phyloP scores from a whole-genome alignment of 2,888 invertebrate genomes.

The Melieria omissa region DNA sequence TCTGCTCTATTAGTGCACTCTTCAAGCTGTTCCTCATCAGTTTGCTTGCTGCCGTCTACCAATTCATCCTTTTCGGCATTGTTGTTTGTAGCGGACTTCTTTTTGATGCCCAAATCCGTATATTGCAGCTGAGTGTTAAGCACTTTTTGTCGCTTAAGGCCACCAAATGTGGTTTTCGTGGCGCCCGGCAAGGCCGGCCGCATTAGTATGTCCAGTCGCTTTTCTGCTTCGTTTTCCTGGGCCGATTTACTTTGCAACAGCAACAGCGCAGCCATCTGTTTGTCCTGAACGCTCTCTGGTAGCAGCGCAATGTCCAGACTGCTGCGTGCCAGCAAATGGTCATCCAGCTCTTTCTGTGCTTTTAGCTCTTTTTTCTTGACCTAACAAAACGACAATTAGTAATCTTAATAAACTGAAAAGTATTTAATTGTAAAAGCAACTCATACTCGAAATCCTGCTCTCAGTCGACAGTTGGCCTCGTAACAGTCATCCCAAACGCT shows the following conservation, averaged over 20 bases:
- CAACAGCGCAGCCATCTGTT: slow-evolving; percentile 80
- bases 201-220: slow-evolving; percentile 69
- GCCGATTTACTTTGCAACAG: slow-evolving; percentile 75
- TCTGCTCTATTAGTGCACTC: background rate
- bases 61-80: background rate
- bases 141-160: slow-evolving; percentile 70
- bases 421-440: slow-evolving; percentile 46
- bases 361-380: slow-evolving; percentile 81
- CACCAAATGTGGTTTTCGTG: slow-evolving; percentile 69
- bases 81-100: slow-evolving; percentile 43
- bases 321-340: slow-evolving; percentile 77
- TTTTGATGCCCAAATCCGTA: slow-evolving; percentile 62
- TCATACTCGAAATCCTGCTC: slow-evolving; percentile 86
- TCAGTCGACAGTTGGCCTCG: slow-evolving; percentile 84
- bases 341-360: slow-evolving; percentile 75
- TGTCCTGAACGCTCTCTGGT: slow-evolving; percentile 84
- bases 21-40: slow-evolving; percentile 2
- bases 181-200: slow-evolving; percentile 71
- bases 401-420: background rate
- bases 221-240: slow-evolving; percentile 70
- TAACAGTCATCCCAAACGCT: slow-evolving; percentile 93
- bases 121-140: slow-evolving; percentile 60
- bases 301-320: slow-evolving; percentile 82
- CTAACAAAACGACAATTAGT: slow-evolving; percentile 61
- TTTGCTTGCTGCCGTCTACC: background rate